Conservation (phyloP, 64 coral and sea anemone genomes). For the Dendronephthya gigantea region DNA sequence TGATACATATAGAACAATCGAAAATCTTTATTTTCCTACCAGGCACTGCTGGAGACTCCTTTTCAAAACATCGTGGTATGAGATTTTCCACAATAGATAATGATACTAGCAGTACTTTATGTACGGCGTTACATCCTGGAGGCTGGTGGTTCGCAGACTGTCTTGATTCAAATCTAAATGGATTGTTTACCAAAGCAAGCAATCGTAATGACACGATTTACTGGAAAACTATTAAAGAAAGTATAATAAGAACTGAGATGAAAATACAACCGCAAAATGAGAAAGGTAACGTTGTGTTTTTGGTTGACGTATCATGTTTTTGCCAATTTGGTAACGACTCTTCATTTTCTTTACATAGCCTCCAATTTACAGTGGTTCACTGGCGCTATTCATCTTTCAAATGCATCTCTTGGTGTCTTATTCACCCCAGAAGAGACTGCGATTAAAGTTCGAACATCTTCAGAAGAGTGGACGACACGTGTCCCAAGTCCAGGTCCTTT, state of each 20-base stretch:
- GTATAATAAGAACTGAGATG: neutral
- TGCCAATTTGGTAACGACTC: neutral
- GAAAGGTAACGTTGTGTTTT: neutral
- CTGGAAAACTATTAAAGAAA: neutral
- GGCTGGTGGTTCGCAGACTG: neutral
- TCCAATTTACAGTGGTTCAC: neutral
- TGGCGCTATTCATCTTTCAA: neutral
- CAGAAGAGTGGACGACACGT: neutral
- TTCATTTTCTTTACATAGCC: neutral
- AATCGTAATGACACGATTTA: neutral
- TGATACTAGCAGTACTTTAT: neutral
- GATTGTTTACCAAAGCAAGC: neutral
- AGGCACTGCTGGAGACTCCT: neutral
- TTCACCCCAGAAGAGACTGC: neutral
- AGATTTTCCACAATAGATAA: neutral
- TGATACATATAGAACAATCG: no score
- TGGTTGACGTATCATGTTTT: neutral
- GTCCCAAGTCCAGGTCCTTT: neutral
- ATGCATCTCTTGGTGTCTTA: neutral
- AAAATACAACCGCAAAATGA: neutral
- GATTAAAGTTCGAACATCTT: neutral
- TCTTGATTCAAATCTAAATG: neutral
- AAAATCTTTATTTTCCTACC: no score
- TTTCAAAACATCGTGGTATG: neutral
- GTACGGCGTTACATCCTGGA: neutral